A percentile compares a stretch with the other conserved stretches of the same genome.
Conservation (phyloP, 1,140 invertebrate genomes). For the Papilio dardanus region DNA sequence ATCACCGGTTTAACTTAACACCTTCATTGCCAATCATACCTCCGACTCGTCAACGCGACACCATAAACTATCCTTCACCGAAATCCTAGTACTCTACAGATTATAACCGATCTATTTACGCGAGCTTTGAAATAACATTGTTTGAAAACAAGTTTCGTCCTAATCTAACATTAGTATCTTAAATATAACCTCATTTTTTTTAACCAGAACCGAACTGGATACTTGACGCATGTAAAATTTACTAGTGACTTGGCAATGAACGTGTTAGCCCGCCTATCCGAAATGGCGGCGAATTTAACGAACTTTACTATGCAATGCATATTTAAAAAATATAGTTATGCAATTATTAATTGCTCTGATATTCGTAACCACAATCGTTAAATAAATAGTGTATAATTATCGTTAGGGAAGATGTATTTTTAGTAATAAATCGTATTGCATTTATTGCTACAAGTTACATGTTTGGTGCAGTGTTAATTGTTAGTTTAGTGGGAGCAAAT, state of each 20-base stretch:
- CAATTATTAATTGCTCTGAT: not conserved
- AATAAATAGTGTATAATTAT: not conserved
- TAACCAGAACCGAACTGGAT: not conserved
- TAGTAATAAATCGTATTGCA: not conserved
- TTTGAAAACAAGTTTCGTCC: no score
- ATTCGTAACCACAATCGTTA: not conserved
- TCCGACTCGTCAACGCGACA: not conserved
- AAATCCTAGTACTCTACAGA: not conserved
- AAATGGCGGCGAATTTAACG: not conserved
- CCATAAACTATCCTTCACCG: no score
- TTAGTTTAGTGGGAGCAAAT: not conserved
- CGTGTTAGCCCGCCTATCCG: not conserved
- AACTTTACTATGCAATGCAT: not conserved
- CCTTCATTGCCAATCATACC: not conserved
- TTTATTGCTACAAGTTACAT: constrained; percentile 1
- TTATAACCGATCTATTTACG: not conserved
- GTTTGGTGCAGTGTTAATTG: not conserved
- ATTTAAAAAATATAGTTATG: not conserved
- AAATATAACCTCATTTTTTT: no score
- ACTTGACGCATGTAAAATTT: not conserved
- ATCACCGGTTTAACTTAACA: constrained; percentile 27
- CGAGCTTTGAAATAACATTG: not conserved
- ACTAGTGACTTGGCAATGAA: not conserved
- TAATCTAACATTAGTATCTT: not conserved
- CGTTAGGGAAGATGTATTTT: not conserved